Conservation (phyloP, 2,797 vertebrate genomes). For the Bovichtus variegatus region DNA sequence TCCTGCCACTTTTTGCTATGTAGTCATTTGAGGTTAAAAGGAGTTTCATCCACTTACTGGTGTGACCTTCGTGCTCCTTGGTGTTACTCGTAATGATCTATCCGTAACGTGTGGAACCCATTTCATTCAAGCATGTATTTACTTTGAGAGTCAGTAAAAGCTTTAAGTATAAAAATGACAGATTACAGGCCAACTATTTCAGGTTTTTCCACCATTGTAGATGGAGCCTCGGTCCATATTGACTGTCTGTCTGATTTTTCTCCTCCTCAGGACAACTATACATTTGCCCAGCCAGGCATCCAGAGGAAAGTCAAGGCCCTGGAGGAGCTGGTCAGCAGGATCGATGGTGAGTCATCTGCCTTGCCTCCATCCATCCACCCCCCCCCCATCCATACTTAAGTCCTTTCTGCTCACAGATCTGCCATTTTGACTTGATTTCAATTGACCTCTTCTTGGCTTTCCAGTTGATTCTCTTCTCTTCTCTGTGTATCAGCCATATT, state of each 20-base stretch:
- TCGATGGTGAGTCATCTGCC: conserved; percentile 90
- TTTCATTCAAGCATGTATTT: neutral
- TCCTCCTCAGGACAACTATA: conserved; percentile 90
- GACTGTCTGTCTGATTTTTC: conserved; percentile 28
- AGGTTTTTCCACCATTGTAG: neutral
- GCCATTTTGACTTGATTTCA: conserved; percentile 32
- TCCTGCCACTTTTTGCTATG: conserved; percentile 8
- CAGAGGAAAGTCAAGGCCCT: conserved; percentile 96
- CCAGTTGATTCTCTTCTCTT: neutral
- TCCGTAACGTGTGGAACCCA: neutral
- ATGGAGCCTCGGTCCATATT: conserved; percentile 1
- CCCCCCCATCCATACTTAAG: conserved; percentile 29
- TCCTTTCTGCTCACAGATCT: conserved; percentile 44
- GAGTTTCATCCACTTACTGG: neutral
- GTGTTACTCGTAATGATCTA: conserved; percentile 6
- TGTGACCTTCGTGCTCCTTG: conserved; percentile 1
- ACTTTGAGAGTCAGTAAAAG: neutral
- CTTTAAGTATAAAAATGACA: neutral
- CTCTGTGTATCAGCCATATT: neutral
- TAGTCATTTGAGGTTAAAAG: neutral
- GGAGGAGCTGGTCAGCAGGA: conserved; percentile 95
- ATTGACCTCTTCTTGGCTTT: neutral
- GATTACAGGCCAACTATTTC: neutral
- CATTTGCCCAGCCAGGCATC: conserved; percentile 97
- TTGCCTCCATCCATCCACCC: conserved; percentile 43